These are phyloP conservation scores for Sclerurus mexicanus DNA, from an alignment of 2,113 vertebrate species.

Conservation along the genomic window DNA sequence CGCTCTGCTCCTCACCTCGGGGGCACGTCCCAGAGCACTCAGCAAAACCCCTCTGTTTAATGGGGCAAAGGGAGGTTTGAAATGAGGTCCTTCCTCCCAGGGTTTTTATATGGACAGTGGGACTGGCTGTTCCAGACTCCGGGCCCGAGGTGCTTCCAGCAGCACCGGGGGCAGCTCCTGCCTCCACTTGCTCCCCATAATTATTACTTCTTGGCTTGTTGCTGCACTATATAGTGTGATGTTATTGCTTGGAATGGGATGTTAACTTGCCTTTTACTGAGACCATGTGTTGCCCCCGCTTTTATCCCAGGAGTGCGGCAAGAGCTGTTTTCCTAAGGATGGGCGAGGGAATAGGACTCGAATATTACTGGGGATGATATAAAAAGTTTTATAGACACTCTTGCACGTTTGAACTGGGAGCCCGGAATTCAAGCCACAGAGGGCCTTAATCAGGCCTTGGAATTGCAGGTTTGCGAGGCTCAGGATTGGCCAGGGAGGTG, in stretches of 20 bases:
- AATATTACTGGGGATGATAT: constrained; percentile 52
- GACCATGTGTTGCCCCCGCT: constrained; percentile 58
- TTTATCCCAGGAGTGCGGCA: constrained; percentile 44
- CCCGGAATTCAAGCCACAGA: not conserved
- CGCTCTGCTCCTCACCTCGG: fast-evolving
- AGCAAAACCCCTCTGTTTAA: not conserved
- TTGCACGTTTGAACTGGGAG: constrained; percentile 29
- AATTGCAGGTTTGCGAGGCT: not conserved
- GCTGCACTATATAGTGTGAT: constrained; percentile 20
- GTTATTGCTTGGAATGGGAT: constrained; percentile 58
- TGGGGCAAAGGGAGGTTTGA: not conserved
- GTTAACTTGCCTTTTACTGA: constrained; percentile 56
- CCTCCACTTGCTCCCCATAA: constrained; percentile 13
- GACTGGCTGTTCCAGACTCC: not conserved
- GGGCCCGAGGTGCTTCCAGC: not conserved
- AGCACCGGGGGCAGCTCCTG: constrained; percentile 17
- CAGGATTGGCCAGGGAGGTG: not conserved
- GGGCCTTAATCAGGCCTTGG: not conserved
- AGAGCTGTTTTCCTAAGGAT: constrained; percentile 40
- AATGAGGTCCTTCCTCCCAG: not conserved
- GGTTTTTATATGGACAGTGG: not conserved
- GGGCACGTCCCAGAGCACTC: not conserved
- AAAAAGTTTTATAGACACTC: constrained; percentile 48
- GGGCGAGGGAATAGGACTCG: constrained; percentile 49
- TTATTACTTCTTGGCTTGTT: constrained; percentile 57